phyloP scores from a whole-genome alignment of 2,797 vertebrate species.

The Enoplosus armatus region DNA sequence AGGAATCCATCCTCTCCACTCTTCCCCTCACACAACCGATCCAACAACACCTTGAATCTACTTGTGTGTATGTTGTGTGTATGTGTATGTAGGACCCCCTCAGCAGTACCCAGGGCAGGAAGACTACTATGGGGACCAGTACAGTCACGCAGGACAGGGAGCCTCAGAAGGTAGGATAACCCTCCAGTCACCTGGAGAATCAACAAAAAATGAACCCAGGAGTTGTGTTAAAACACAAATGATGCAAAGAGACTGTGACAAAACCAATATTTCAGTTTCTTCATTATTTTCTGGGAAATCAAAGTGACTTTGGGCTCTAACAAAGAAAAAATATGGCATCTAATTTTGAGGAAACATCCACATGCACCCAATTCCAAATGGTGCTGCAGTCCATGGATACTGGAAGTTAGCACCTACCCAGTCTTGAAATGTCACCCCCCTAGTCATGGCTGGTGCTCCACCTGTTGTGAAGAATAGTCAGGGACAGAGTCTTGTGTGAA shows the following conservation, averaged over 20 bases:
- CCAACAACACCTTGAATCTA: constrained; percentile 86
- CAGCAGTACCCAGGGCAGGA: constrained; percentile 99
- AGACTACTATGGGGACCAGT: constrained; percentile 99
- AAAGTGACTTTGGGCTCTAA: constrained; percentile 44
- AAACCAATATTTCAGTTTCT: constrained; percentile 64
- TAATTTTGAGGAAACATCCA: constrained; percentile 8
- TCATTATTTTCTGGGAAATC: constrained; percentile 68
- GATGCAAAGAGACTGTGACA: constrained; percentile 69
- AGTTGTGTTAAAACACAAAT: constrained; percentile 77
- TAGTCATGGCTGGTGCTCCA: constrained; percentile 8
- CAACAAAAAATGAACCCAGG: constrained; percentile 64
- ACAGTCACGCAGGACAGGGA: constrained; percentile 99
- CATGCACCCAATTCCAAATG: neutral
- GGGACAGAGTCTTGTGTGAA: constrained; percentile 41
- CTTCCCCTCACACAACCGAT: constrained; percentile 73
- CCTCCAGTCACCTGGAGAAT: constrained; percentile 72
- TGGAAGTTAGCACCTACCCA: constrained; percentile 4
- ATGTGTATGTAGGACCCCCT: constrained; percentile 96
- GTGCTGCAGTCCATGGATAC: constrained; percentile 7
- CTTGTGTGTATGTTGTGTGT: constrained; percentile 87
- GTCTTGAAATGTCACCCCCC: neutral
- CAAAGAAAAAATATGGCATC: constrained; percentile 9
- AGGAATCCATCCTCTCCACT: constrained; percentile 72
- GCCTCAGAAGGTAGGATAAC: constrained; percentile 97
- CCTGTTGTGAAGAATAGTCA: constrained; percentile 46